Conservation (phyloP, 2,888 invertebrate genomes). For the Coelinius sp. region DNA sequence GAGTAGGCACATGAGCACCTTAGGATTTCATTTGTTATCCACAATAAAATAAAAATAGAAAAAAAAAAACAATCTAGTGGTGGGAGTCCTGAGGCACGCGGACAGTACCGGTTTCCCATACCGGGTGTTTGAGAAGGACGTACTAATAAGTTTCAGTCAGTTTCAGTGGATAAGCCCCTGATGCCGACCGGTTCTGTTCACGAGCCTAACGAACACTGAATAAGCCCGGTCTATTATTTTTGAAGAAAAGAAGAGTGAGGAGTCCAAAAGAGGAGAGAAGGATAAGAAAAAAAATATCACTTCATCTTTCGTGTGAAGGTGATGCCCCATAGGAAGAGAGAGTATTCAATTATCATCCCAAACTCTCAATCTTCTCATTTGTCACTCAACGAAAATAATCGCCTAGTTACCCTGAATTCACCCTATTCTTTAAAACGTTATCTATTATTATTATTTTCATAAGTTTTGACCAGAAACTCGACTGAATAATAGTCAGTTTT, state of each 20-base stretch:
- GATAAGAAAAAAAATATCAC: not conserved
- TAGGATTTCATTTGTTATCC: conserved; percentile 1
- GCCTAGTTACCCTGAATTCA: not conserved
- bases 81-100: conserved; percentile 14
- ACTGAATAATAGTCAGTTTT: too few relatives aligned
- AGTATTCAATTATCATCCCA: conserved; percentile 38
- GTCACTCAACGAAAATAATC: conserved; percentile 8
- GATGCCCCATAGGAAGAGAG: conserved; percentile 23
- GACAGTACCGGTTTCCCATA: conserved; percentile 35
- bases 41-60: not conserved
- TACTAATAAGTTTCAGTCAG: conserved; percentile 27
- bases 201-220: conserved; percentile 58
- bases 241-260: not conserved
- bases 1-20: not conserved
- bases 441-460: too few relatives aligned
- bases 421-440: too few relatives aligned
- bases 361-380: conserved; percentile 20
- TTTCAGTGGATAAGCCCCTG: not conserved
- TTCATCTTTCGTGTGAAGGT: conserved; percentile 16
- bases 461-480: too few relatives aligned
- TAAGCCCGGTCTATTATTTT: conserved; percentile 53
- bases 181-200: conserved; percentile 35
- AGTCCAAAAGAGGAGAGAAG: not conserved
- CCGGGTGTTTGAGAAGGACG: conserved; percentile 23
- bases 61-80: not conserved